These are phyloP conservation scores for Characodon lateralis DNA, from an alignment of 2,797 vertebrate genomes.

Conservation along the genomic window DNA sequence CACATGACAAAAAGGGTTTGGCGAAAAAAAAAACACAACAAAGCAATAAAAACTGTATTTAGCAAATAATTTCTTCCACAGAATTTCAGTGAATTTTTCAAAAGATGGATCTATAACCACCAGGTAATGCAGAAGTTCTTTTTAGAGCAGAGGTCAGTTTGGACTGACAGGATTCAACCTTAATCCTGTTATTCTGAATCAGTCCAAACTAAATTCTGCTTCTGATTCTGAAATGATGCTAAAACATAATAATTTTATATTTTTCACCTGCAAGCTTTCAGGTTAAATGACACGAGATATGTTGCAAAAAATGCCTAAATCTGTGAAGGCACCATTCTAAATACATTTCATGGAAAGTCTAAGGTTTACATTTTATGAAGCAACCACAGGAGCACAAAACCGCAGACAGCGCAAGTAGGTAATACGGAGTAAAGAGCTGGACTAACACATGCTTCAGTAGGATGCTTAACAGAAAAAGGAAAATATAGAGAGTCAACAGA, in stretches of 20 bases:
- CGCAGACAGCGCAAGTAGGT: neutral
- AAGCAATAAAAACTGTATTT: neutral
- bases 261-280: neutral
- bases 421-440: neutral
- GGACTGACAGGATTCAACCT: neutral
- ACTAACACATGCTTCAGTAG: neutral
- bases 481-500: neutral
- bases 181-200: neutral
- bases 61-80: neutral
- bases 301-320: neutral
- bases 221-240: neutral
- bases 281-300: neutral
- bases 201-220: neutral
- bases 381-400: neutral
- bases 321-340: neutral
- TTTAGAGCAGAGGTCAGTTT: neutral
- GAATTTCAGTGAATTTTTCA: constrained; percentile 3
- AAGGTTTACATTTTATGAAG: neutral
- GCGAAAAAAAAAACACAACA: neutral
- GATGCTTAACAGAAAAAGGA: neutral
- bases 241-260: neutral
- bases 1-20: neutral
- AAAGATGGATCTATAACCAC: constrained; percentile 5
- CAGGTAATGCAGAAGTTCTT: neutral
- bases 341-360: neutral